phyloP scores from a whole-genome alignment of 2,113 vertebrate genomes.

The Engystomops pustulosus region DNA sequence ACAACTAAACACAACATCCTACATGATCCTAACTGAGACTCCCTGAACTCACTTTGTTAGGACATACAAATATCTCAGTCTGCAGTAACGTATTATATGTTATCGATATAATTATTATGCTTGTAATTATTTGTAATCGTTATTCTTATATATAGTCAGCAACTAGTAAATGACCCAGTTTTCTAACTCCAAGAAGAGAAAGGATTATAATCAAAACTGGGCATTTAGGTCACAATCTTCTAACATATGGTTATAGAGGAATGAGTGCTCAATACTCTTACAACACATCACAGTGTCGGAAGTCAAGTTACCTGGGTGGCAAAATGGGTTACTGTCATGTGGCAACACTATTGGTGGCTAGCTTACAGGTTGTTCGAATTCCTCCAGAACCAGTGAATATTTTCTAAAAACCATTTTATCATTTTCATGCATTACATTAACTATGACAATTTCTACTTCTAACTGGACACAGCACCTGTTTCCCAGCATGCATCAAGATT shows the following conservation, averaged over 20 bases:
- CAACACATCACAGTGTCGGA: background rate
- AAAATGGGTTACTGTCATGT: background rate
- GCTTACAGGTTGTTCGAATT: background rate
- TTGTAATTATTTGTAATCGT: background rate
- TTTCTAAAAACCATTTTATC: background rate
- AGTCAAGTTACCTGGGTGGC: background rate
- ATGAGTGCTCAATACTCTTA: background rate
- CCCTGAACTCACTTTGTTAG: background rate
- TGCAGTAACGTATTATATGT: no score
- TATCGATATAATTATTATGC: background rate
- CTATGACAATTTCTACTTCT: background rate
- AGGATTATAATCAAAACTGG: background rate
- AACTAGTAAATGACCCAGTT: background rate
- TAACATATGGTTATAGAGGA: constrained; percentile 3
- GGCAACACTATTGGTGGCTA: background rate
- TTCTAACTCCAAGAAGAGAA: background rate
- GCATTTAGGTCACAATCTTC: background rate
- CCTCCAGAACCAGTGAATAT: background rate
- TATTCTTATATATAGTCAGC: background rate
- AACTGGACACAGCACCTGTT: constrained; percentile 5
- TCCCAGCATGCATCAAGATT: constrained; percentile 8
- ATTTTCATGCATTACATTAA: background rate
- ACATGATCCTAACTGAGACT: no score
- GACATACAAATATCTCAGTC: background rate
- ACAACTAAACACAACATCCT: no score